Base-by-base conservation (phyloP, 2,797 vertebrate species). In the Takifugu ocellatus region DNA sequence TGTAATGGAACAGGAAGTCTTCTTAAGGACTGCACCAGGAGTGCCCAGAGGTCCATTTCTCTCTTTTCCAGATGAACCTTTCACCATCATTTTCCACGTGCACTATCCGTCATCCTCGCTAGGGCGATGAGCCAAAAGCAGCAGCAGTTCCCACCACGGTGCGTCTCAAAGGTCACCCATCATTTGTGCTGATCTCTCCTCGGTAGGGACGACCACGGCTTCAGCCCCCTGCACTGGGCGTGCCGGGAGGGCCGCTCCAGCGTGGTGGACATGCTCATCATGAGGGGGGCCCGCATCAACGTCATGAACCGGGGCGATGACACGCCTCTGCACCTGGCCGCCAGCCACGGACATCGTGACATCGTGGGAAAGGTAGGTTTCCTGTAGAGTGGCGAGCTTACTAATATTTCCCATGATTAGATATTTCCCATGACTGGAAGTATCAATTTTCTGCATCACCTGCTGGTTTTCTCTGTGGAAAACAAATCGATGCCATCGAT, bases 251-350 rank as follows among this genome's bases (percentile, higher is more conserved):
- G 97, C 26, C 94, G 97, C 39, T 90, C 93, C 53, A 94, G 85
- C 0, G 93, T 99, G 77, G 97, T 99, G 50, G 97, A 99, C 88
- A 99, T 99, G 97, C 92, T 99, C 51, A 96, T 99, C 79, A 99
- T 99, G 97, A 90, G 97, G 27, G 97, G 97, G 2, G 96, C 96
- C 0, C 94, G 97, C 60, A 98, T 99, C 78, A 99, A 99, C 0
- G 96, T 97, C 72, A 96, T 98, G 95, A 99, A 99, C 88, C 92
- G 97, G 0, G 96, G 97, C 0, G 96, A 99, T 0, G 97, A 99
- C 84, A 95, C 94, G 0, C 96, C 97, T 0, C 87, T 99, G 71
- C 97, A 99, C 86, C 89, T 98, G 77, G 96, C 96, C 0, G 88
- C 96, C 73, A 98, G 96, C 86, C 96, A 98, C 0, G 97, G 97